Base-by-base conservation (phyloP, 1,140 invertebrate species). In the Rhyzopertha dominica region DNA sequence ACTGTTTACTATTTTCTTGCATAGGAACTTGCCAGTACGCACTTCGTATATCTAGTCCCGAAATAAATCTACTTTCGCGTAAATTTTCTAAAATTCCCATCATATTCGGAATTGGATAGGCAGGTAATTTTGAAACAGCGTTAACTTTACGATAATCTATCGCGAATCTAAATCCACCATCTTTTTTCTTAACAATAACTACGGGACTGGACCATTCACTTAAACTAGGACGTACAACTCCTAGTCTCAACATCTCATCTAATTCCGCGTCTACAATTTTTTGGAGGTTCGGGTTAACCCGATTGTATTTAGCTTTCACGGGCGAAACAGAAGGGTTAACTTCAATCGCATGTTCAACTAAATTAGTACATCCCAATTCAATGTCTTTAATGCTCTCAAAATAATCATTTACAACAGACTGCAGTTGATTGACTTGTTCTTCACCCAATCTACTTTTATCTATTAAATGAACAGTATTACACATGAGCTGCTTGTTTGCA, bases 11-110 rank as follows among this genome's bases (percentile, higher is more conserved):
- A 9, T 41, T n/a, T 18, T 56, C 41, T 29, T 52, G 45, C 4
- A 62, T 13, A 10, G 46, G 41, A 12, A 65, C 54, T 51, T 65
- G 57, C 54, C 54, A 63, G 45, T 55, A 65, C 1, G 56, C 54
- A 17, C 50, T 49, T 13, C 36, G 40, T 16, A 64, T 29, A 52
- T 63, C 61, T 9, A 62, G 34, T 0, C 49, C 51, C 0, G 47
- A 48, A 3, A 62, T 35, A 42, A 41, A 64, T 23, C 30, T 45
- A 5, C 54, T 53, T 24, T 61, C 43, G 18, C 38, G 34, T 10
- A 62, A 40, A 19, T 37, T 53, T 25, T 62, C 58, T 13, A 65
- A 28, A 13, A 56, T 59, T 5, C 10, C 13, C 9, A 5, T 17
- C 25, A 63, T 25, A 12, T 22, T 18, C 13, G 48, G 47, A 12